Percentiles rank a stretch among this genome's conserved stretches.
phyloP scores from a whole-genome alignment of 2,113 vertebrate species.

The Loxodonta africana region DNA sequence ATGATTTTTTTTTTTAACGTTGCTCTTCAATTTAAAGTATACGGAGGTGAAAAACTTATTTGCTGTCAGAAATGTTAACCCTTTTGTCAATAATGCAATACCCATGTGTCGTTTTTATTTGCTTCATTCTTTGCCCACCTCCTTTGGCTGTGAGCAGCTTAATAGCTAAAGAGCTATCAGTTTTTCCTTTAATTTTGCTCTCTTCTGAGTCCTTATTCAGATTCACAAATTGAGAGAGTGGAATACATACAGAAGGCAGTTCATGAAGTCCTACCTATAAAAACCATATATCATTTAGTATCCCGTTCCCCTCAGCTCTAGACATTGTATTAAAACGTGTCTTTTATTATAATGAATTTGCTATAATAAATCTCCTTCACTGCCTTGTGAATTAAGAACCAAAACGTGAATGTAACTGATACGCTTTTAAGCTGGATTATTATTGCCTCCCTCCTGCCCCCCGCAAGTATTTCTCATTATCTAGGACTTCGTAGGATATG shows the following conservation, averaged over 20 bases:
- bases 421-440: constrained; percentile 22
- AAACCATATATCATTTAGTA: constrained; percentile 56
- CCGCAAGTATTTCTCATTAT: constrained; percentile 35
- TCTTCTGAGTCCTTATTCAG: constrained; percentile 24
- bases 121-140: constrained; percentile 43
- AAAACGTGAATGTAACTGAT: constrained; percentile 52
- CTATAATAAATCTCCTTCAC: constrained; percentile 46
- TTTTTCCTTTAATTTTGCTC: constrained; percentile 62
- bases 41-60: constrained; percentile 43
- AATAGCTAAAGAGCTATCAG: background rate
- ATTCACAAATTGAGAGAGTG: constrained; percentile 27
- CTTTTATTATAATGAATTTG: constrained; percentile 42
- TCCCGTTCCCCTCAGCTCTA: background rate
- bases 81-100: constrained; percentile 65
- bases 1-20: constrained; percentile 63
- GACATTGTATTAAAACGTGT: constrained; percentile 35
- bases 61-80: constrained; percentile 67
- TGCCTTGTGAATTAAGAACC: constrained; percentile 61
- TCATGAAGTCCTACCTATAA: constrained; percentile 55
- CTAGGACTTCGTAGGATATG: constrained; percentile 26
- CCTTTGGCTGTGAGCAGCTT: constrained; percentile 13
- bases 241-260: constrained; percentile 17
- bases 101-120: constrained; percentile 51
- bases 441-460: background rate
- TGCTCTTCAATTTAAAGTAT: constrained; percentile 48